These are phyloP conservation scores for Enteromius paludinosus DNA, from an alignment of 2,797 vertebrate genomes.

Conservation along the genomic window DNA sequence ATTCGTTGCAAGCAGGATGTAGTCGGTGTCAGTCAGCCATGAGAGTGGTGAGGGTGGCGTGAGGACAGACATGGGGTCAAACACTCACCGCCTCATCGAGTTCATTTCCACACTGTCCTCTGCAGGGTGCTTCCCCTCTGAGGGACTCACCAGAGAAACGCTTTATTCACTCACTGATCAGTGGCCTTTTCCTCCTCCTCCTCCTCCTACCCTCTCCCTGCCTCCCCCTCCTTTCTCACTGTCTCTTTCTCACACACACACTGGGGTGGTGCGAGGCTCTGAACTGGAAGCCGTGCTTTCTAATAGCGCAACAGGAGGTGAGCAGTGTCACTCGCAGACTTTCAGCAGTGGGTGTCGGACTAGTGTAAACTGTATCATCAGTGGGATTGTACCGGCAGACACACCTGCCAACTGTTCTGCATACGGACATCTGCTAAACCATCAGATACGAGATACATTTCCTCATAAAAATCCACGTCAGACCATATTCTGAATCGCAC, in stretches of 20 bases:
- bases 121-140: conserved; percentile 60
- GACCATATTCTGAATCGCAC: conserved; percentile 2
- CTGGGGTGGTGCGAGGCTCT: conserved; percentile 55
- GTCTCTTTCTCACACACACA: conserved; percentile 44
- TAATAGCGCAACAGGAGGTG: conserved; percentile 59
- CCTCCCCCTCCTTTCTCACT: conserved; percentile 42
- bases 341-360: conserved; percentile 53
- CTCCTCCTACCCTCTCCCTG: conserved; percentile 24
- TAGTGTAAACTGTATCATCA: conserved; percentile 68
- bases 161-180: conserved; percentile 81
- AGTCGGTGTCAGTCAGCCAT: conserved; percentile 69
- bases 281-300: conserved; percentile 54
- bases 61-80: conserved; percentile 68
- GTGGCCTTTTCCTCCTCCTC: conserved; percentile 59
- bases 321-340: conserved; percentile 55
- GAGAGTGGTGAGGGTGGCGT: conserved; percentile 67
- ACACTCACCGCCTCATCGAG: conserved; percentile 76
- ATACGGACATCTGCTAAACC: conserved; percentile 65
- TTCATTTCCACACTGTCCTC: conserved; percentile 79
- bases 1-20: conserved; percentile 57
- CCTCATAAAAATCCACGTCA: conserved; percentile 38
- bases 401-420: conserved; percentile 67
- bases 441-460: conserved; percentile 62
- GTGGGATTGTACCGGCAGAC: conserved; percentile 69
- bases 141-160: conserved; percentile 69